Evolutionary conservation across 2,888 invertebrate genomes (phyloP), one percentile per base, ranked within the genome.

Genomic region (Hyposoter dolosus): DNA sequence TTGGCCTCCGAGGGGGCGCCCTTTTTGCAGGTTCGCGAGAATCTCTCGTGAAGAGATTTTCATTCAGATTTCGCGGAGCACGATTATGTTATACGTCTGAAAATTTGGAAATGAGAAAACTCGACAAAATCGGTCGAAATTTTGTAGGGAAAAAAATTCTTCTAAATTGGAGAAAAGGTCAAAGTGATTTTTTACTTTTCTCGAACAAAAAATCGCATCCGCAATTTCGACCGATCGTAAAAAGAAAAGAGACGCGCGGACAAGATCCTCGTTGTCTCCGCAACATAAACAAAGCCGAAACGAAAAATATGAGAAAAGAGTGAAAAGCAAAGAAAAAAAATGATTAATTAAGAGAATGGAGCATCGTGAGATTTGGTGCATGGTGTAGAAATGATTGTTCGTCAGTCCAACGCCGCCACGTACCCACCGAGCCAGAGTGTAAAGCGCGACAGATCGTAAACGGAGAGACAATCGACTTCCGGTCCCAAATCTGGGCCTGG

Each of bases 361-460:
- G 63, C n/a, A 66, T 66, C 76, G 85, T 77, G 85, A 85, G 79
- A 75, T 79, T 83, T 45, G 86, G 85, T 88, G 88, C 88, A 88
- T 87, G 87, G 84, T 84, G 75, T 75, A 77, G 63, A 82, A 63
- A 82, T 71, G 53, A 60, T 72, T 79, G 43, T 86, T 86, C 71
- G 83, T 80, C 79, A 80, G 80, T 71, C 83, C 83, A 83, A 71
- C 79, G 83, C 69, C 82, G 85, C 82, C 82, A 82, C 69, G 85
- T 85, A 85, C 56, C 82, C 82, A 83, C 85, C 75, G 66, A 85
- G 78, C 85, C 83, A 80, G 76, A 68, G 65, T 32, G 60, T 80
- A 60, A 65, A 43, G 23, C 79, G 72, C 86, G 83, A 81, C 56
- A 82, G 86, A 83, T 45, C 76, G 47, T 86, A 40, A 40, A 9